Percentiles rank a stretch among this genome's conserved stretches.
These are phyloP conservation scores for Notothenia coriiceps DNA, from an alignment of 2,113 vertebrate species.

Conservation along the genomic window DNA sequence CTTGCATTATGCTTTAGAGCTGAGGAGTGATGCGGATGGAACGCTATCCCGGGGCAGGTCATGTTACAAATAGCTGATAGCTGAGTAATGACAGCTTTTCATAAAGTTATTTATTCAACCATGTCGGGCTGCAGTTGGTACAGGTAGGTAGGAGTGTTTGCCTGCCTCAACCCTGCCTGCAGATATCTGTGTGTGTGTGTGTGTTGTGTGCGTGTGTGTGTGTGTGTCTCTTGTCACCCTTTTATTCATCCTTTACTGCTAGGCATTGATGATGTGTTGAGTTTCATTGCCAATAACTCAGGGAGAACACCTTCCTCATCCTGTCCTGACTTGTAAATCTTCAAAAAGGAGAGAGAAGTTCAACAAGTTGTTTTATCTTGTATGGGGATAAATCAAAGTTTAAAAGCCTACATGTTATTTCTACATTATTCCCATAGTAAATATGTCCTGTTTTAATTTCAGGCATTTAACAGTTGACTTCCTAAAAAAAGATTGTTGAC, in stretches of 20 bases:
- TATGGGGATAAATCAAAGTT: neutral
- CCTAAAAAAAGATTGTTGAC: neutral
- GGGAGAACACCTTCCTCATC: conserved; percentile 34
- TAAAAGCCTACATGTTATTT: neutral
- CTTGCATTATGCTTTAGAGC: conserved; percentile 23
- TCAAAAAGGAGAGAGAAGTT: conserved; percentile 13
- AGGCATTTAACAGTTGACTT: too few relatives aligned
- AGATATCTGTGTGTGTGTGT: conserved; percentile 30
- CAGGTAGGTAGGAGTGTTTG: conserved; percentile 52
- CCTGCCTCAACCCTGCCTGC: conserved; percentile 14
- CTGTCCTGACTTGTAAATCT: conserved; percentile 63
- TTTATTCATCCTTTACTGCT: neutral
- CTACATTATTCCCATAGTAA: neutral
- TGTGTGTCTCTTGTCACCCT: conserved; percentile 23
- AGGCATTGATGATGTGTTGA: conserved; percentile 50
- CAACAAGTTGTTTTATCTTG: conserved; percentile 7
- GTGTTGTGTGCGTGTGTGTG: conserved; percentile 2
- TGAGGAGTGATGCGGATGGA: conserved; percentile 71
- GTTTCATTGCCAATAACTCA: conserved; percentile 51
- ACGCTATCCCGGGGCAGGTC: conserved; percentile 66
- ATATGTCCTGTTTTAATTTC: neutral
- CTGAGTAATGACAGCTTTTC: conserved; percentile 82
- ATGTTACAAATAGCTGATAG: conserved; percentile 73
- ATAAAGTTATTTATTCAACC: conserved; percentile 70
- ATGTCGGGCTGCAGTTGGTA: conserved; percentile 40